Percentiles rank a stretch among this genome's conserved stretches.
Evolutionary conservation across 2,797 vertebrate species (phyloP).

Genomic region (Leucoraja ocellata): DNA sequence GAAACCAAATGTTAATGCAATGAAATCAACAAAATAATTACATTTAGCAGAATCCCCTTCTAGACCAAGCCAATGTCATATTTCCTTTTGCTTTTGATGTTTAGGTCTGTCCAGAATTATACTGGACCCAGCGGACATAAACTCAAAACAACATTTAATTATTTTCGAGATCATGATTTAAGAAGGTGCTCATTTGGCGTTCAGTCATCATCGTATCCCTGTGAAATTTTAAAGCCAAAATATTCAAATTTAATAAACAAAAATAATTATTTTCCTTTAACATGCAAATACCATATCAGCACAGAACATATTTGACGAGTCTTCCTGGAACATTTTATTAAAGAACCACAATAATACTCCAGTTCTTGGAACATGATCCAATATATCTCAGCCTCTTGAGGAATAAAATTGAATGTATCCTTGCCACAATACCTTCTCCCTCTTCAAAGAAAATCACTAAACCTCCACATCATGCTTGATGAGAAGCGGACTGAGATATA

Average conservation of each 20-base stretch:
- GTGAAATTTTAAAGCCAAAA: neutral
- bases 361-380: neutral
- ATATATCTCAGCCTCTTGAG: neutral
- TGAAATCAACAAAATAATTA: neutral
- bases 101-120: neutral
- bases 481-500: neutral
- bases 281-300: neutral
- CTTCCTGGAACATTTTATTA: neutral
- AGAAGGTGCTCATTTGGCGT: neutral
- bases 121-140: neutral
- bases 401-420: neutral
- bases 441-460: neutral
- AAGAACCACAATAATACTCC: neutral
- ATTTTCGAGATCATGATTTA: neutral
- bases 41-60: neutral
- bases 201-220: neutral
- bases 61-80: neutral
- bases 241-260: neutral
- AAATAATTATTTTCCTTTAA: neutral
- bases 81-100: neutral
- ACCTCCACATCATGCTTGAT: neutral
- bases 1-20: neutral
- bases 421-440: neutral
- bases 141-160: conserved; percentile 1
- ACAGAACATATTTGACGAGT: neutral